Evolutionary conservation across 1,140 invertebrate species (phyloP).

Genomic region (Hyles vespertilio): DNA sequence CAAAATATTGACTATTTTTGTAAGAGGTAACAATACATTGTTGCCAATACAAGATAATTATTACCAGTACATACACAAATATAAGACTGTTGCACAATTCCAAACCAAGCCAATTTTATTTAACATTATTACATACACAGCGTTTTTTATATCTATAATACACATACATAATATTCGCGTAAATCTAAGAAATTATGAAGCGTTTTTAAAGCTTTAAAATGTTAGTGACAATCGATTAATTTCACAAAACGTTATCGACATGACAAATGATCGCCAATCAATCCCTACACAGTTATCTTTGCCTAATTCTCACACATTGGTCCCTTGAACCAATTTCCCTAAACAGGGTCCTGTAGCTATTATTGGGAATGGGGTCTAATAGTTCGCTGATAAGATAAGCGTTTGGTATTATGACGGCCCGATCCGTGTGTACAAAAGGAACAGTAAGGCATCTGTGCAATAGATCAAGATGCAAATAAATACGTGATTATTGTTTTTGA

Average conservation of each 20-base stretch:
- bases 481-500: too few relatives aligned
- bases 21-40: too few relatives aligned
- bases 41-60: too few relatives aligned
- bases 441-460: not conserved
- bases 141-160: too few relatives aligned
- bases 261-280: not conserved
- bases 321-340: slow-evolving; percentile 26
- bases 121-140: too few relatives aligned
- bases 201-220: not conserved
- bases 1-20: too few relatives aligned
- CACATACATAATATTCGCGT: too few relatives aligned
- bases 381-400: slow-evolving; percentile 47
- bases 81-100: too few relatives aligned
- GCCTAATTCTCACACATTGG: slow-evolving; percentile 6
- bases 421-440: not conserved
- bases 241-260: slow-evolving; percentile 3
- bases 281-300: slow-evolving; percentile 2
- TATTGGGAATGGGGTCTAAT: slow-evolving; percentile 42
- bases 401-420: slow-evolving; percentile 19
- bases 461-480: too few relatives aligned
- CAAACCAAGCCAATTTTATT: too few relatives aligned
- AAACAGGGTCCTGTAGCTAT: slow-evolving; percentile 35
- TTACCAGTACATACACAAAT: too few relatives aligned
- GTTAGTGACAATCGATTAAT: not conserved
- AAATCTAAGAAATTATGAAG: too few relatives aligned